These are phyloP conservation scores for Pyrgilauda ruficollis DNA, from an alignment of 2,113 vertebrate genomes.

Conservation along the genomic window DNA sequence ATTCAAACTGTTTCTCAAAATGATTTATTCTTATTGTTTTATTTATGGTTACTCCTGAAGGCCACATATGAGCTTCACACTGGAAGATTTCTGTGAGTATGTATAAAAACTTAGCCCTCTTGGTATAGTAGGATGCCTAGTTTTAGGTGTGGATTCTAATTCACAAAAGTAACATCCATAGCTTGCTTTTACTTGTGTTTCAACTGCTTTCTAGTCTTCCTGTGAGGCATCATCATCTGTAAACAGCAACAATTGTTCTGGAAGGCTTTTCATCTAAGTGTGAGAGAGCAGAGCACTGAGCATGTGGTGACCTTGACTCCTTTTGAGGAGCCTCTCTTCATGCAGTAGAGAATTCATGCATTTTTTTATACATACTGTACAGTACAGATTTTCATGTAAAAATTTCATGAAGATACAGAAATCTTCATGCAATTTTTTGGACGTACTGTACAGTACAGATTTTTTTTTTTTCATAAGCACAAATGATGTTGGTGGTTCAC, in stretches of 20 bases:
- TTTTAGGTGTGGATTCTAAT: background rate
- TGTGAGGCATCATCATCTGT: background rate
- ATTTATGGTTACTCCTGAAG: background rate
- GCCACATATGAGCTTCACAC: background rate
- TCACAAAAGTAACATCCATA: background rate
- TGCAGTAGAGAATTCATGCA: background rate
- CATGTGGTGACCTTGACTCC: accelerated
- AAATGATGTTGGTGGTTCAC: background rate
- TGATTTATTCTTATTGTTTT: background rate
- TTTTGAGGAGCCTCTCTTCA: background rate
- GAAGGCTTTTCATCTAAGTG: background rate
- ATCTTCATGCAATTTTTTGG: background rate
- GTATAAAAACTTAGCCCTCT: background rate
- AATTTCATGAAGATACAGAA: background rate
- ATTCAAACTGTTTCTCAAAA: background rate
- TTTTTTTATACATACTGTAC: background rate
- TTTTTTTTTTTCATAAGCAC: background rate
- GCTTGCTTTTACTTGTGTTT: background rate
- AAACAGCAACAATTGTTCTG: background rate
- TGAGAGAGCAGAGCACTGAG: background rate
- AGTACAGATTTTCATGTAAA: background rate
- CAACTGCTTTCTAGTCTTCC: background rate
- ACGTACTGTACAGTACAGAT: background rate
- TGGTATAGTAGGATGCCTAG: background rate
- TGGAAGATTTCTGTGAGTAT: background rate